A percentile compares a stretch with the other conserved stretches of the same genome.
Conservation (phyloP, 2,797 vertebrate species). For the Sylvilagus floridanus region DNA sequence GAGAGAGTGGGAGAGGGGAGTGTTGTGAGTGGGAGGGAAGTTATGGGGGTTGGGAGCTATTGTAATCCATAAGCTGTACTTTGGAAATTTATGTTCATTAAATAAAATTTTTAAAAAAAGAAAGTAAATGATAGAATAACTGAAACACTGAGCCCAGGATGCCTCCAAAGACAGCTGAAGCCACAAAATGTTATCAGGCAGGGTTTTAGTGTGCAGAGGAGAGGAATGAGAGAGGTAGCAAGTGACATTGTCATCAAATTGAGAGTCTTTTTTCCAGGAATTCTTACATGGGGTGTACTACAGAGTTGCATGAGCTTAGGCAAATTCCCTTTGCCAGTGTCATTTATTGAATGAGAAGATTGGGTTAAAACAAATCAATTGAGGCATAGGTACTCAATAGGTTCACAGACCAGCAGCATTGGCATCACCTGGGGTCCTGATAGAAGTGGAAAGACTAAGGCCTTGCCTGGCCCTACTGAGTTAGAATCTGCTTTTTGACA, state of each 20-base stretch:
- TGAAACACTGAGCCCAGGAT: neutral
- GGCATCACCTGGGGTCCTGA: neutral
- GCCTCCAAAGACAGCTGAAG: neutral
- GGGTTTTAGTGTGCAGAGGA: neutral
- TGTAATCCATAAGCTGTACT: no score
- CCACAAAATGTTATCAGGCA: slow-evolving; percentile 8
- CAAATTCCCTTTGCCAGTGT: neutral
- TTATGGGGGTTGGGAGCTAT: no score
- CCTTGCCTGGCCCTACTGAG: neutral
- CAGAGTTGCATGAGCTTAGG: neutral
- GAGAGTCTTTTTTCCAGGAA: neutral
- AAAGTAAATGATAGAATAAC: neutral
- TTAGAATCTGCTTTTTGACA: neutral
- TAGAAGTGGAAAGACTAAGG: slow-evolving; percentile 19
- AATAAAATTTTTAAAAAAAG: no score
- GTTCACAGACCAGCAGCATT: neutral
- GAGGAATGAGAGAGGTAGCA: neutral
- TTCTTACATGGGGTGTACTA: neutral
- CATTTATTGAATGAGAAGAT: neutral
- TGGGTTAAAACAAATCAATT: neutral
- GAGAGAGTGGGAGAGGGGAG: no score
- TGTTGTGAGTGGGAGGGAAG: no score
- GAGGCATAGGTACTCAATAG: neutral
- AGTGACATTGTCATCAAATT: neutral
- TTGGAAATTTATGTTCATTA: no score